phyloP scores from a whole-genome alignment of 2,888 invertebrate species.

The Noctua janthina region DNA sequence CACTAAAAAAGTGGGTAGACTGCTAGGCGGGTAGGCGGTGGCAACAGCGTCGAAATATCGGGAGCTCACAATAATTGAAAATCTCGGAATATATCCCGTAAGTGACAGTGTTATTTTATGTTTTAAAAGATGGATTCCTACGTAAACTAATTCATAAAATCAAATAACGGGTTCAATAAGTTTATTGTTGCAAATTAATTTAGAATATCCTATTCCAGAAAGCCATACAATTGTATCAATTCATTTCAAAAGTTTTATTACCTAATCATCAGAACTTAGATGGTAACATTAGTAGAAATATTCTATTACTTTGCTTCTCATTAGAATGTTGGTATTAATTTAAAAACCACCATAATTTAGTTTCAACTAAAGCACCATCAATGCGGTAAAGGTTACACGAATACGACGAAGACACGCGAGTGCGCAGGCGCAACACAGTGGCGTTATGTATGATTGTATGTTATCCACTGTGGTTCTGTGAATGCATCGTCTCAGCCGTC shows the following conservation, averaged over 20 bases:
- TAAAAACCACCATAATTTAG: not conserved
- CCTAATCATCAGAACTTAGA: not conserved
- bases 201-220: not conserved
- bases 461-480: conserved; percentile 28
- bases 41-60: too few relatives aligned
- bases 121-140: too few relatives aligned
- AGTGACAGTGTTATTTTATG: too few relatives aligned
- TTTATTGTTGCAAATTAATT: conserved; percentile 1
- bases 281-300: not conserved
- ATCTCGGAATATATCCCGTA: too few relatives aligned
- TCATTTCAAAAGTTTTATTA: too few relatives aligned
- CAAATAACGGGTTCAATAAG: not conserved
- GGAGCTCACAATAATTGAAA: too few relatives aligned
- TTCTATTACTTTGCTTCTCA: not conserved
- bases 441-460: conserved; percentile 25
- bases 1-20: too few relatives aligned
- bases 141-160: not conserved
- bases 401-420: conserved; percentile 50
- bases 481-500: conserved; percentile 36
- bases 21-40: too few relatives aligned
- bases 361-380: conserved; percentile 2
- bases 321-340: not conserved
- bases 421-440: conserved; percentile 43
- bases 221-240: not conserved
- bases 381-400: conserved; percentile 29